A percentile compares a stretch with the other conserved stretches of the same genome.
phyloP scores from a whole-genome alignment of 2,797 vertebrate genomes.

The Erpetoichthys calabaricus region DNA sequence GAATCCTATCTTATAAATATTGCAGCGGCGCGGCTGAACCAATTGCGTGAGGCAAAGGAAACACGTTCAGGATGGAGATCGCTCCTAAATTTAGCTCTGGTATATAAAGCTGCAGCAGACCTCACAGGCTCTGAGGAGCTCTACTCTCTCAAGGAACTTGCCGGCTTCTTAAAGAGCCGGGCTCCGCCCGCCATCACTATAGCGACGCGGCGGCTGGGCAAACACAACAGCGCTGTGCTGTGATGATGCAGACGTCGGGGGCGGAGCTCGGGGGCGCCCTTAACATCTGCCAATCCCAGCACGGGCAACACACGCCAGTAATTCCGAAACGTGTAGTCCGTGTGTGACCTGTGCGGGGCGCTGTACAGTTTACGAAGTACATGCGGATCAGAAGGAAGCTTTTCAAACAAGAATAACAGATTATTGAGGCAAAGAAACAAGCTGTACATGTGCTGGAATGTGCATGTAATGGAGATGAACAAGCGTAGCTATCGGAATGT shows the following conservation, averaged over 20 bases:
- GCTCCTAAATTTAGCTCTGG: slow-evolving; percentile 80
- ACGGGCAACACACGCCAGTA: slow-evolving; percentile 8
- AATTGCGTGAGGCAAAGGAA: slow-evolving; percentile 78
- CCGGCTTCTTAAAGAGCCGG: slow-evolving; percentile 23
- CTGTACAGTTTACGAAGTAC: too few species aligned
- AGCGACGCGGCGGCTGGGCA: slow-evolving; percentile 17
- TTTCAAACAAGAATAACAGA: too few species aligned
- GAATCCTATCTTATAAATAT: slow-evolving; percentile 50
- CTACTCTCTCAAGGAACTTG: slow-evolving; percentile 11
- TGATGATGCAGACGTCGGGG: too few species aligned
- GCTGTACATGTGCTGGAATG: too few species aligned
- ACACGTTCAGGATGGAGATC: slow-evolving; percentile 69
- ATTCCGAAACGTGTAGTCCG: slow-evolving; percentile 1
- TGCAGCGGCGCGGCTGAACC: slow-evolving; percentile 38
- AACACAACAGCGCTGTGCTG: too few species aligned
- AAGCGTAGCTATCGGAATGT: too few species aligned
- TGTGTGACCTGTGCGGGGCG: slow-evolving; percentile 7
- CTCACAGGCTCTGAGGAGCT: slow-evolving; percentile 12
- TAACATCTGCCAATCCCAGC: slow-evolving; percentile 22
- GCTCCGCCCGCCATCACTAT: slow-evolving; percentile 19
- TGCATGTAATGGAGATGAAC: too few species aligned
- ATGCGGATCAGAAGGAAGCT: too few species aligned
- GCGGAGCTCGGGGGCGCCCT: slow-evolving; percentile 16
- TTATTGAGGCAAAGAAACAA: too few species aligned
- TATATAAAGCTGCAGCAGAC: slow-evolving; percentile 68